Conservation (phyloP, 2,113 vertebrate genomes). For the Antigone vipio region DNA sequence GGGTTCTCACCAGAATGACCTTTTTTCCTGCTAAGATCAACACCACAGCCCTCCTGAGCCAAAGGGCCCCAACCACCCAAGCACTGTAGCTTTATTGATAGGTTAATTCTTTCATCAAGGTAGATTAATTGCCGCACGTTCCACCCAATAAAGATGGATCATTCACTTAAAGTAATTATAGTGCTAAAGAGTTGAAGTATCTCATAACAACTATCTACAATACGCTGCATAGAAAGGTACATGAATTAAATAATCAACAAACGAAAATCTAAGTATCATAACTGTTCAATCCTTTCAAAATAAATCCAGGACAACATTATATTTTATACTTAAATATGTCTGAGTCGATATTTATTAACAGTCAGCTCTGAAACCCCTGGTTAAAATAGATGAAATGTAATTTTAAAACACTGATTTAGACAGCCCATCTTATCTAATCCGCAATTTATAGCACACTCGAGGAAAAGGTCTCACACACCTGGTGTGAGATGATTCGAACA, state of each 20-base stretch:
- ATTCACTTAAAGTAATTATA: background rate
- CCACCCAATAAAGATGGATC: background rate
- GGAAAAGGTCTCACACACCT: background rate
- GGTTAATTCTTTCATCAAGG: background rate
- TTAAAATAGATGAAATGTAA: background rate
- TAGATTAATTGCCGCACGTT: background rate
- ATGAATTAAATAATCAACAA: background rate
- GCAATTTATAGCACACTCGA: background rate
- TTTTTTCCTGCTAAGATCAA: background rate
- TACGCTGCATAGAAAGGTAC: background rate
- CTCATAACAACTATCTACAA: background rate
- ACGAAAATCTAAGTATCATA: background rate
- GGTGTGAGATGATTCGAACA: fast-evolving
- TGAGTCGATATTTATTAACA: background rate
- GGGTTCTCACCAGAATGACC: background rate
- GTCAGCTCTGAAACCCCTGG: background rate
- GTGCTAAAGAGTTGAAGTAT: background rate
- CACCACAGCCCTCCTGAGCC: background rate
- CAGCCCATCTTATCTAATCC: background rate
- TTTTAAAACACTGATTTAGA: background rate
- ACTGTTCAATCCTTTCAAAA: background rate
- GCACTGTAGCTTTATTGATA: background rate
- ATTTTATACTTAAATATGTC: background rate
- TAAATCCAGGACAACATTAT: background rate
- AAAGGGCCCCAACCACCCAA: background rate